phyloP scores from a whole-genome alignment of 2,888 invertebrate species.

The Melanotus villosus region DNA sequence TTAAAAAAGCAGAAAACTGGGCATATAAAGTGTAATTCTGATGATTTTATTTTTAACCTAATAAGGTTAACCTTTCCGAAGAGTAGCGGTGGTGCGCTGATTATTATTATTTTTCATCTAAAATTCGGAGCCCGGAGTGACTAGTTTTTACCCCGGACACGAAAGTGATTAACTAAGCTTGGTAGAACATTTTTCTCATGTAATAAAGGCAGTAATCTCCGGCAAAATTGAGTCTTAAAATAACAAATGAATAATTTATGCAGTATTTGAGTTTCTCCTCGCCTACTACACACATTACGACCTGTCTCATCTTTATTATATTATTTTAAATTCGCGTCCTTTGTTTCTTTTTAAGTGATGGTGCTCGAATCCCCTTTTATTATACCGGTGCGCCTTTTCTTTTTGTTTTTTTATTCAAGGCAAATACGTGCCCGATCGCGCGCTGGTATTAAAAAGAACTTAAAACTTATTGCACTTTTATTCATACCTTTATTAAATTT shows the following conservation, averaged over 20 bases:
- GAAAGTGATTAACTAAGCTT: conserved; percentile 8
- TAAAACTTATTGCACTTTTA: no score
- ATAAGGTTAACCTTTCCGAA: no score
- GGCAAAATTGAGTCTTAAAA: conserved; percentile 8
- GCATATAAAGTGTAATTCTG: no score
- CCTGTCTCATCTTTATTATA: not conserved
- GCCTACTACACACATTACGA: conserved; percentile 3
- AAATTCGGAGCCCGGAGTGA: not conserved
- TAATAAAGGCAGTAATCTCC: conserved; percentile 3
- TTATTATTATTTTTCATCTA: not conserved
- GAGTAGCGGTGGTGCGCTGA: not conserved
- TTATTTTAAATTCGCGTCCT: not conserved
- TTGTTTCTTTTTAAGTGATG: not conserved
- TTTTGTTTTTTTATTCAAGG: no score
- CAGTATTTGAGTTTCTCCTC: conserved; percentile 3
- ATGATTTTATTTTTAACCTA: no score
- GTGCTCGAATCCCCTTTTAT: no score
- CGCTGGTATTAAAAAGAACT: no score
- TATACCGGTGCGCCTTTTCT: no score
- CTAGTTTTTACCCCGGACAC: not conserved
- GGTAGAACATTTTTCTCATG: not conserved
- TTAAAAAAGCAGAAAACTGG: no score
- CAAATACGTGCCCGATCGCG: no score
- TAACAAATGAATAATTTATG: conserved; percentile 10
- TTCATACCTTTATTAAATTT: no score